phyloP scores from a whole-genome alignment of 2,888 invertebrate species.

The Punctoribates punctum region DNA sequence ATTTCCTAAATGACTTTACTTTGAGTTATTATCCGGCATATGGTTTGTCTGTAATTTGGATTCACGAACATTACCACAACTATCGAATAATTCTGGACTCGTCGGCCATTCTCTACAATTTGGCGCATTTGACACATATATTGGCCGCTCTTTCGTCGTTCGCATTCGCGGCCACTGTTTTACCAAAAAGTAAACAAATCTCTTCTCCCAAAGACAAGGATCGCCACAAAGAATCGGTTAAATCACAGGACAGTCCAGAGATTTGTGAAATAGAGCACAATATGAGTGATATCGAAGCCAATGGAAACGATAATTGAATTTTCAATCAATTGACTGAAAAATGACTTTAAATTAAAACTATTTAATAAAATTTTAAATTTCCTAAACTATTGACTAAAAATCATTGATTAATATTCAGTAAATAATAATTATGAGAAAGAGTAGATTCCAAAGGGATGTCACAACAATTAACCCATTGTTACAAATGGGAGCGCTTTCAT shows the following conservation, averaged over 20 bases:
- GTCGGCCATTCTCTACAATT: background rate
- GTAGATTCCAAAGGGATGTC: background rate
- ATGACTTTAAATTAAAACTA: background rate
- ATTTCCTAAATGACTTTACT: background rate
- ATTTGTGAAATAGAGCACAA: too few species aligned
- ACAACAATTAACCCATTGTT: background rate
- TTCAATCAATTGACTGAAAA: too few species aligned
- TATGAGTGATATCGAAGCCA: too few species aligned
- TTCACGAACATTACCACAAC: slow-evolving; percentile 7
- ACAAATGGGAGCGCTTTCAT: slow-evolving; percentile 5
- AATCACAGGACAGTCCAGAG: too few species aligned
- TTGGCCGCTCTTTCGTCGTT: background rate
- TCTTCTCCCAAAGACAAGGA: too few species aligned
- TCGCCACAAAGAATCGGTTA: too few species aligned
- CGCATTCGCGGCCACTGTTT: background rate
- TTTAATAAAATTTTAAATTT: background rate
- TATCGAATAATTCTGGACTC: background rate
- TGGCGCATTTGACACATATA: background rate
- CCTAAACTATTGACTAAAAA: background rate
- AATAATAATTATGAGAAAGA: background rate
- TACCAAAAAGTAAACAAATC: background rate
- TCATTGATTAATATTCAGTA: background rate
- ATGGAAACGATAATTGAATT: too few species aligned
- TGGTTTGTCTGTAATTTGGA: slow-evolving; percentile 8
- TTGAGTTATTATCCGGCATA: background rate